These are phyloP conservation scores for Trematocara stigmaticum DNA, from an alignment of 2,113 vertebrate species.

Conservation along the genomic window DNA sequence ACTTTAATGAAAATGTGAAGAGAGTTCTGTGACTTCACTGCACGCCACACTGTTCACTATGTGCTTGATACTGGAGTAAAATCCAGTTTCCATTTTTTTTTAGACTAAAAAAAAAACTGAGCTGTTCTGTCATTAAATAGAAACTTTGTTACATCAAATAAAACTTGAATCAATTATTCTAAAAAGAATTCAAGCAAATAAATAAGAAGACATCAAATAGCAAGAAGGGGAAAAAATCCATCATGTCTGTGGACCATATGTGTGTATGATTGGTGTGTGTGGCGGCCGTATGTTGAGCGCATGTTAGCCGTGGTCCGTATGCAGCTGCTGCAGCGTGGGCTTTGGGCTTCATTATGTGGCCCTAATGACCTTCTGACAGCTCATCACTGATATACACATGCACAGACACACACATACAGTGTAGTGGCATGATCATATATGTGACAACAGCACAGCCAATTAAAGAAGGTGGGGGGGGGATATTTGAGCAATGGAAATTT, in stretches of 20 bases:
- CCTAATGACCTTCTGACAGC: slow-evolving; percentile 62
- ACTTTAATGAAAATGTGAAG: background rate
- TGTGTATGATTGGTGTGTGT: slow-evolving; percentile 45
- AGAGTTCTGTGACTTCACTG: background rate
- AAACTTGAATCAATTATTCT: background rate
- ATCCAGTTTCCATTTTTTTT: background rate
- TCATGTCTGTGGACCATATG: slow-evolving; percentile 38
- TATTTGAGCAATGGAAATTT: slow-evolving; percentile 12
- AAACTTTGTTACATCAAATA: background rate
- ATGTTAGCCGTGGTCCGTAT: slow-evolving; percentile 28
- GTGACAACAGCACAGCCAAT: slow-evolving; percentile 51
- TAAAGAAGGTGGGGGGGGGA: slow-evolving; percentile 16
- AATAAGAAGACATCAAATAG: background rate
- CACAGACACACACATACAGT: slow-evolving; percentile 5
- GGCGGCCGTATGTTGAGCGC: slow-evolving; percentile 39
- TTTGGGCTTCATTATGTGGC: slow-evolving; percentile 50
- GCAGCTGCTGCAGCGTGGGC: slow-evolving; percentile 48
- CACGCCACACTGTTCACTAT: background rate
- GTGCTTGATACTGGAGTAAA: background rate
- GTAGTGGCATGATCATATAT: slow-evolving; percentile 25
- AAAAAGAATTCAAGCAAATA: background rate
- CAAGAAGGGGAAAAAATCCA: background rate
- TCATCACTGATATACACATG: slow-evolving; percentile 24
- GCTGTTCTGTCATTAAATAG: background rate
- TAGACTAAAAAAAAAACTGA: background rate